These are phyloP conservation scores for Pygocentrus nattereri DNA, from an alignment of 2,797 vertebrate species.

Conservation along the genomic window DNA sequence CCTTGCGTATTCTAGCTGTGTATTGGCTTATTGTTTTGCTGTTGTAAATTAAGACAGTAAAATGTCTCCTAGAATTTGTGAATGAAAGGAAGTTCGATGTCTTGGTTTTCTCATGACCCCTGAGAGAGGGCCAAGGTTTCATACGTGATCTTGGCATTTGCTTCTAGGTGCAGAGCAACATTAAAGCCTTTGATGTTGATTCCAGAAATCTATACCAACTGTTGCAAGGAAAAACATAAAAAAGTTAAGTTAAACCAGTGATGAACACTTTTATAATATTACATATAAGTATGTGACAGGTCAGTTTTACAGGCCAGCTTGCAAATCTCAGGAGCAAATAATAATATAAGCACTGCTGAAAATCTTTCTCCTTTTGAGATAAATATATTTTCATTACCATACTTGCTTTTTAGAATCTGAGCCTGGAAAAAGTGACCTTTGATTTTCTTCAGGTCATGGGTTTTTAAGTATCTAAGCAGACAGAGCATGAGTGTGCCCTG, in stretches of 20 bases:
- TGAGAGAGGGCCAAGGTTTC: conserved; percentile 51
- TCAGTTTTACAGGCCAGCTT: background rate
- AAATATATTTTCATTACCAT: background rate
- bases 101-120: conserved; percentile 57
- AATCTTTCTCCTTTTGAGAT: background rate
- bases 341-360: background rate
- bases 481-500: conserved; percentile 51
- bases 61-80: conserved; percentile 68
- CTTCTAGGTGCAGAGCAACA: background rate
- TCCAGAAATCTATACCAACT: background rate
- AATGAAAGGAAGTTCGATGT: conserved; percentile 62
- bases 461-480: background rate
- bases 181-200: conserved; percentile 18
- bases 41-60: conserved; percentile 74
- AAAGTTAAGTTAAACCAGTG: background rate
- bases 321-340: background rate
- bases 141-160: conserved; percentile 36
- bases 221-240: background rate
- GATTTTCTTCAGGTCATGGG: conserved; percentile 4
- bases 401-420: background rate
- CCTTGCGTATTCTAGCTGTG: conserved; percentile 78
- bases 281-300: background rate
- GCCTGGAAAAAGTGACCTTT: conserved; percentile 37
- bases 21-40: conserved; percentile 78
- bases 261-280: background rate